phyloP scores from a whole-genome alignment of 1,140 invertebrate species.

The Acarapis woodi region DNA sequence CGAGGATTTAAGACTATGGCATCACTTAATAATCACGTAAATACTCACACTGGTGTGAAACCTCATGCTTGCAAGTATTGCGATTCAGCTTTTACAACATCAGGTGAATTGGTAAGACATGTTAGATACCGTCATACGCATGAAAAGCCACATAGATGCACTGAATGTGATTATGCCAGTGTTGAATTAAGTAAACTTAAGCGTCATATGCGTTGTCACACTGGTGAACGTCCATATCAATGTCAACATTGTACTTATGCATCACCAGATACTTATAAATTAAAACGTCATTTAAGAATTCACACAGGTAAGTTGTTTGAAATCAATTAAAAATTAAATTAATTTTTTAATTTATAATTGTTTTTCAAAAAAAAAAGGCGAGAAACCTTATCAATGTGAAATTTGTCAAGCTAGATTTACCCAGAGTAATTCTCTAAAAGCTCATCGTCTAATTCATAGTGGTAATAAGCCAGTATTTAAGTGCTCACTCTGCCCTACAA shows the following conservation, averaged over 20 bases:
- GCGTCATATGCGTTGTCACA: conserved; percentile 72
- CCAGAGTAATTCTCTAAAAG: conserved; percentile 77
- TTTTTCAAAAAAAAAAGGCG: conserved; percentile 17
- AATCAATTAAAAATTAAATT: not conserved
- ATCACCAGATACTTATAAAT: conserved; percentile 85
- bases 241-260: conserved; percentile 92
- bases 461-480: conserved; percentile 60
- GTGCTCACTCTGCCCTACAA: conserved; percentile 79
- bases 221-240: conserved; percentile 48
- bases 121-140: conserved; percentile 72
- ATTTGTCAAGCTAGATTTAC: conserved; percentile 48
- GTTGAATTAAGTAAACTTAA: conserved; percentile 77
- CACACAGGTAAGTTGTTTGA: no score
- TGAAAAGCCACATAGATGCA: conserved; percentile 79
- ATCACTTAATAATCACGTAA: conserved; percentile 76
- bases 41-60: conserved; percentile 81
- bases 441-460: conserved; percentile 77
- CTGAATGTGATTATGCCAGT: conserved; percentile 75
- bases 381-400: conserved; percentile 31
- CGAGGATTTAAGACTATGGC: conserved; percentile 77
- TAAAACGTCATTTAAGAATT: conserved; percentile 32
- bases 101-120: conserved; percentile 71
- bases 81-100: conserved; percentile 74
- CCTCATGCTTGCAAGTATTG: conserved; percentile 81
- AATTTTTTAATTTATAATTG: conserved; percentile 1